Evolutionary conservation across 1,140 invertebrate species (phyloP).

Genomic region (Dendrolimus kikuchii): DNA sequence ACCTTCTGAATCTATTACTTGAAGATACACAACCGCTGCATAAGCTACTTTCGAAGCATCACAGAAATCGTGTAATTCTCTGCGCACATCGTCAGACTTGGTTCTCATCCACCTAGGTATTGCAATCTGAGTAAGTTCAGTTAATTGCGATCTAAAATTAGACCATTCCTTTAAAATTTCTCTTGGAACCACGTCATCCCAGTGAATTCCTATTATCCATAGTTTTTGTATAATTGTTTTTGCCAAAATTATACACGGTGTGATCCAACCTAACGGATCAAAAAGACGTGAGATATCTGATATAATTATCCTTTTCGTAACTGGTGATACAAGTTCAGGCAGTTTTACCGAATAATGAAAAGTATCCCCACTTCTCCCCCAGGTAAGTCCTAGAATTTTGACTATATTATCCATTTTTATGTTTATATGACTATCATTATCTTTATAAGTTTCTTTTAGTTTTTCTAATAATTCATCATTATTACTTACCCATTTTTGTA

Average conservation of each 20-base stretch:
- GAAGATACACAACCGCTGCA: conserved; percentile 3
- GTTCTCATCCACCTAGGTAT: too few species aligned
- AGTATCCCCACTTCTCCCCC: neutral
- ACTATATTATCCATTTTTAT: conserved; percentile 5
- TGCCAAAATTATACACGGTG: conserved; percentile 6
- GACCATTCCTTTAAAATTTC: conserved; percentile 7
- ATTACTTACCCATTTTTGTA: too few species aligned
- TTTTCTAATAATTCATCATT: too few species aligned
- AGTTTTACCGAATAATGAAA: conserved; percentile 8
- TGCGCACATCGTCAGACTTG: too few species aligned
- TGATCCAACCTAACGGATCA: conserved; percentile 11
- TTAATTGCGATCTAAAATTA: conserved; percentile 3
- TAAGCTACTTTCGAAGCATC: conserved; percentile 4
- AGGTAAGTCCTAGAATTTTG: conserved; percentile 8
- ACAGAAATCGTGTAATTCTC: conserved; percentile 3
- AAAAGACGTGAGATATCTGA: conserved; percentile 11
- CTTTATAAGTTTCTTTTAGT: too few species aligned
- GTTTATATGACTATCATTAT: neutral
- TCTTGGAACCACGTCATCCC: conserved; percentile 7
- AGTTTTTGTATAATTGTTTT: conserved; percentile 12
- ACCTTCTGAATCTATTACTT: neutral
- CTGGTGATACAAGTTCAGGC: neutral
- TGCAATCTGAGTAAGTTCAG: too few species aligned
- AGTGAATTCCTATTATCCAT: conserved; percentile 9
- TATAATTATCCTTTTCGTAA: conserved; percentile 8